A percentile compares a stretch with the other conserved stretches of the same genome.
phyloP scores from a whole-genome alignment of 2,888 invertebrate genomes.

The Cephus spinipes region DNA sequence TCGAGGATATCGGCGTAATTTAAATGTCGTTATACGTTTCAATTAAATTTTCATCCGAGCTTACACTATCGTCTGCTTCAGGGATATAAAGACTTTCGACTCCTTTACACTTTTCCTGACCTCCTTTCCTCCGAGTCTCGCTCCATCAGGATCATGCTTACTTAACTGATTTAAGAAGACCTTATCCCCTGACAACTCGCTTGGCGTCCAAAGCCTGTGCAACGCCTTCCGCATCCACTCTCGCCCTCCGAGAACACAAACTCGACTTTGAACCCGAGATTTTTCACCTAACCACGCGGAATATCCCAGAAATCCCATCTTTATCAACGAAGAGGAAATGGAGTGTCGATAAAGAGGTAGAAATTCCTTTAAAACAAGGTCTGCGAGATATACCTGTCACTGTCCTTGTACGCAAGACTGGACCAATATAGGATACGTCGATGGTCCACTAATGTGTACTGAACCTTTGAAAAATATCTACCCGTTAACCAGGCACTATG shows the following conservation, averaged over 20 bases:
- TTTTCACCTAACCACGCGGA: background rate
- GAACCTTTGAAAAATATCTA: background rate
- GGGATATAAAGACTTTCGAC: slow-evolving; percentile 10
- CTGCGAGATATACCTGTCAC: background rate
- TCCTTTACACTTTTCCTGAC: slow-evolving; percentile 32
- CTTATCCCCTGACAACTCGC: slow-evolving; percentile 30
- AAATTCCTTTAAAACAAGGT: background rate
- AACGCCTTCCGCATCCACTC: background rate
- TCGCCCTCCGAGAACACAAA: background rate
- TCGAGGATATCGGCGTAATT: background rate
- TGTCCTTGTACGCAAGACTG: background rate
- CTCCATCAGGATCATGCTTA: slow-evolving; percentile 37
- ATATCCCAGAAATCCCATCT: background rate
- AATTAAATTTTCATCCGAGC: background rate
- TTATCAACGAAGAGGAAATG: background rate
- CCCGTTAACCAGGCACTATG: background rate
- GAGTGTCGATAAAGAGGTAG: background rate
- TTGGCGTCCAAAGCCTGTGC: slow-evolving; percentile 4
- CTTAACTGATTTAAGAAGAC: slow-evolving; percentile 40
- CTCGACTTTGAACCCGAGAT: background rate
- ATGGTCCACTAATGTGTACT: background rate
- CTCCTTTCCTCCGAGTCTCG: slow-evolving; percentile 14
- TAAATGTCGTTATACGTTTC: background rate
- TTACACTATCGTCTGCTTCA: background rate
- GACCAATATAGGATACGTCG: background rate